A percentile compares a stretch with the other conserved stretches of the same genome.
Conservation (phyloP, 2,797 vertebrate species). For the Onychomys arenicola region DNA sequence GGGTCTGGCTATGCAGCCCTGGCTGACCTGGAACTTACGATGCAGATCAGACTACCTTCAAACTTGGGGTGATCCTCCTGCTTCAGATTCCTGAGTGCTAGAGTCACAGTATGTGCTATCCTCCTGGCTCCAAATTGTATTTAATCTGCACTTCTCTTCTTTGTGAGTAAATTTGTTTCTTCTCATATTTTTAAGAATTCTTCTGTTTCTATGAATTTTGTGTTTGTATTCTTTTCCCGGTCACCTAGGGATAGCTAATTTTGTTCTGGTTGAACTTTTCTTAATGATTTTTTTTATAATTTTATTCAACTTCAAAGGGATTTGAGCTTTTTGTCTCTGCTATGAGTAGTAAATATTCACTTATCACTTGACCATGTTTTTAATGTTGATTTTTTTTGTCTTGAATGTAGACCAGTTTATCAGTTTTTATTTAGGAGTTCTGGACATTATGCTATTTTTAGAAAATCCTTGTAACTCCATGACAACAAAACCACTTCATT, state of each 20-base stretch:
- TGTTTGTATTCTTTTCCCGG: background rate
- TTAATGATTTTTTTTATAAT: background rate
- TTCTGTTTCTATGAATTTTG: slow-evolving; percentile 20
- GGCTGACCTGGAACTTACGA: background rate
- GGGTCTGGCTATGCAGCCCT: background rate
- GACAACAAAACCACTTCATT: background rate
- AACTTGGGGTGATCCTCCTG: background rate
- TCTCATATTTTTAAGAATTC: background rate
- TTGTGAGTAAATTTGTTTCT: background rate
- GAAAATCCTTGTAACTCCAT: slow-evolving; percentile 10
- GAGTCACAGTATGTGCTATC: background rate
- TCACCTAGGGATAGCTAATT: background rate
- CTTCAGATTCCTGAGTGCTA: background rate
- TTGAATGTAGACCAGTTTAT: slow-evolving; percentile 3
- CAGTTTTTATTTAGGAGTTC: background rate
- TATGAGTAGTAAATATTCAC: slow-evolving; percentile 44
- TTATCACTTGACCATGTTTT: slow-evolving; percentile 22
- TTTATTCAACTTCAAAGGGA: slow-evolving; percentile 28
- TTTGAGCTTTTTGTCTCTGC: slow-evolving; percentile 26
- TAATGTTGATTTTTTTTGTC: background rate
- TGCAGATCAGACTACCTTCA: background rate
- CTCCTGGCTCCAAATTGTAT: background rate
- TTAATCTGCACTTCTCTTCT: background rate
- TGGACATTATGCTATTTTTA: background rate
- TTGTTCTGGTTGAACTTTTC: slow-evolving; percentile 49